Base-by-base conservation (phyloP, 2,797 vertebrate species). In the Merluccius polli region DNA sequence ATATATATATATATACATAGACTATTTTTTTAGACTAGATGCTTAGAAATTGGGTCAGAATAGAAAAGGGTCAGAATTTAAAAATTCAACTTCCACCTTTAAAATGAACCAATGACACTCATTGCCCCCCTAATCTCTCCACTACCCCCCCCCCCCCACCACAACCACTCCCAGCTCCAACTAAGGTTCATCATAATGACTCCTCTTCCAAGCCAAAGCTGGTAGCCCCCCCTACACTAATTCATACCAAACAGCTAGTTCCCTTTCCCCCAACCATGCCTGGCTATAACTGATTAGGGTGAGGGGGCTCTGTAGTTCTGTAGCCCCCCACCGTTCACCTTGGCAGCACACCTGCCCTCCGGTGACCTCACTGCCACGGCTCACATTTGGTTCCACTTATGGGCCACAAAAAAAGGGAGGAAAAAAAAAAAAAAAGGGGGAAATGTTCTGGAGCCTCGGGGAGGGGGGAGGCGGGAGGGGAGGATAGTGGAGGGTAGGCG, bases 361-460 rank as follows among this genome's bases (percentile, higher is more conserved):
- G 35, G 71, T 94, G 92, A 93, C 90, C 91, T 88, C 81, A 83
- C 81, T 80, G 75, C 72, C 81, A 71, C 75, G 71, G 80, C 83
- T 86, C 81, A 90, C 92, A 93, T 91, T 92, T 92, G 90, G 89
- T 91, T 93, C 79, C 78, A 84, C 86, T 93, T 94, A 92, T 83
- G 77, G 83, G 81, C 73, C 24, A 18, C 24, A 30, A 13, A 29
- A 67, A 13, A 6, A 30, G 84, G 77, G 83, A 81, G 74, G 9
- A 7, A 7, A 65, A 65, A 65, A 9, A 24, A 65, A 65, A 67
- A 4, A 67, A 29, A 83, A n/a, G 31, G 65, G 85, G 84, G 76
- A 84, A 84, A 82, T 73, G 83, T 86, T 85, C 29, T 31, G 36
- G 75, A 88, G 86, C 69, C 79, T 38, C 87, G 90, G 87, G 84